phyloP scores from a whole-genome alignment of 2,888 invertebrate species.

The Pycnomerus fuliginosus region DNA sequence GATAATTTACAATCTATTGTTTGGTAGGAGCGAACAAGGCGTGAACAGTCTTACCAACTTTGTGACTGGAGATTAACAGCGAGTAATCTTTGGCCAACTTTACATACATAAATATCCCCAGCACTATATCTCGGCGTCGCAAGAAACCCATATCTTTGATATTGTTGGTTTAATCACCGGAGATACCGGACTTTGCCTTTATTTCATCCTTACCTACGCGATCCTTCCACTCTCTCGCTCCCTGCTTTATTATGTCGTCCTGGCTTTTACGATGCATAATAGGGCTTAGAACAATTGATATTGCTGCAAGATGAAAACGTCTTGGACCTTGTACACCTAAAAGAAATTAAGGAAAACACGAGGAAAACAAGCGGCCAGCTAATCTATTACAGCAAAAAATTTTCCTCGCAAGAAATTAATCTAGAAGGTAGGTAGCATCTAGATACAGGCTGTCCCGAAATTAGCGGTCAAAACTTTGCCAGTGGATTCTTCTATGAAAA shows the following conservation, averaged over 20 bases:
- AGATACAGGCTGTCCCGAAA: no score
- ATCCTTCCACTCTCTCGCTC: slow-evolving; percentile 17
- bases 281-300: slow-evolving; percentile 33
- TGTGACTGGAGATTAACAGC: slow-evolving; percentile 50
- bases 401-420: no score
- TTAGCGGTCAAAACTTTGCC: no score
- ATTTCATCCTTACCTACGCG: slow-evolving; percentile 29
- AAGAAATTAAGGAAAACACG: no score
- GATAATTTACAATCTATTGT: slow-evolving; percentile 50
- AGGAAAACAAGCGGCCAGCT: no score
- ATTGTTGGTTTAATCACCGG: slow-evolving; percentile 47
- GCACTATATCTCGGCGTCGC: slow-evolving; percentile 40
- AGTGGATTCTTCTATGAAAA: no score
- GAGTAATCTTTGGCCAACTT: slow-evolving; percentile 51
- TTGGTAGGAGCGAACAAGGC: slow-evolving; percentile 39
- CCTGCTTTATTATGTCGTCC: slow-evolving; percentile 31
- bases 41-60: slow-evolving; percentile 49
- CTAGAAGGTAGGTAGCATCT: no score
- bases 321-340: slow-evolving; percentile 6
- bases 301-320: slow-evolving; percentile 21
- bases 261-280: slow-evolving; percentile 29
- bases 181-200: slow-evolving; percentile 42
- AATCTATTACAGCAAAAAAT: no score
- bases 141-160: slow-evolving; percentile 50
- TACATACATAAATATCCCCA: slow-evolving; percentile 51